Evolutionary conservation across 2,113 vertebrate species (phyloP).

Genomic region (Neodontobutis hainanensis): DNA sequence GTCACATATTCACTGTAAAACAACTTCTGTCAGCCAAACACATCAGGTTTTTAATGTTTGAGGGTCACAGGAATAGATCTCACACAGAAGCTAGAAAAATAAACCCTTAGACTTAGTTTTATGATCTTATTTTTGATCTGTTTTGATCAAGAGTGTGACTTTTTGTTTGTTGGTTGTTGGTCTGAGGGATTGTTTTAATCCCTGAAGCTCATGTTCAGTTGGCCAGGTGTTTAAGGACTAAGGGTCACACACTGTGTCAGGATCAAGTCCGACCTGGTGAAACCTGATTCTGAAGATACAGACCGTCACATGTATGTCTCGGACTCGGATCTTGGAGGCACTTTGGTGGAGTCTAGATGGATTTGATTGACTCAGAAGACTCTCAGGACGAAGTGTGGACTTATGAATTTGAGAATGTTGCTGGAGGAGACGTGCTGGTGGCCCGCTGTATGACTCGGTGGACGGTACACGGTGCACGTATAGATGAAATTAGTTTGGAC

Average conservation of each 20-base stretch:
- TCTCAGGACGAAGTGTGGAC: constrained; percentile 18
- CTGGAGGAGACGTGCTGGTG: constrained; percentile 13
- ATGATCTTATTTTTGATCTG: too few relatives aligned
- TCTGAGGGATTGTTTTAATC: too few relatives aligned
- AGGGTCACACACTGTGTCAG: constrained; percentile 39
- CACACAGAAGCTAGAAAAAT: too few relatives aligned
- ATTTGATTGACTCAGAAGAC: constrained; percentile 7
- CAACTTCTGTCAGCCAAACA: too few relatives aligned
- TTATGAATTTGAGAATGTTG: constrained; percentile 19
- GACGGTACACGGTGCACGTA: constrained; percentile 22
- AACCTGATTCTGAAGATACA: constrained; percentile 17
- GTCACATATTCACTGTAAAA: too few relatives aligned
- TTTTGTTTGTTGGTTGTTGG: too few relatives aligned
- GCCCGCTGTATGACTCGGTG: constrained; percentile 10
- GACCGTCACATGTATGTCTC: constrained; percentile 13
- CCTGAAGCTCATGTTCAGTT: not conserved
- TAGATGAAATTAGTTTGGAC: too few relatives aligned
- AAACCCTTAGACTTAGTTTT: too few relatives aligned
- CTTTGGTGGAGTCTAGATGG: constrained; percentile 31
- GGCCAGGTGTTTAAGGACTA: constrained; percentile 35
- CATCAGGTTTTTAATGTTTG: too few relatives aligned
- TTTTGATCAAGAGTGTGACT: too few relatives aligned
- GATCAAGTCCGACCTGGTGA: constrained; percentile 51
- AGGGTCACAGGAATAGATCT: too few relatives aligned
- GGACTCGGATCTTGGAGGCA: constrained; percentile 5